Percentiles rank a stretch among this genome's conserved stretches.
Conservation (phyloP, 2,888 invertebrate species). For the Brachyptera risi region DNA sequence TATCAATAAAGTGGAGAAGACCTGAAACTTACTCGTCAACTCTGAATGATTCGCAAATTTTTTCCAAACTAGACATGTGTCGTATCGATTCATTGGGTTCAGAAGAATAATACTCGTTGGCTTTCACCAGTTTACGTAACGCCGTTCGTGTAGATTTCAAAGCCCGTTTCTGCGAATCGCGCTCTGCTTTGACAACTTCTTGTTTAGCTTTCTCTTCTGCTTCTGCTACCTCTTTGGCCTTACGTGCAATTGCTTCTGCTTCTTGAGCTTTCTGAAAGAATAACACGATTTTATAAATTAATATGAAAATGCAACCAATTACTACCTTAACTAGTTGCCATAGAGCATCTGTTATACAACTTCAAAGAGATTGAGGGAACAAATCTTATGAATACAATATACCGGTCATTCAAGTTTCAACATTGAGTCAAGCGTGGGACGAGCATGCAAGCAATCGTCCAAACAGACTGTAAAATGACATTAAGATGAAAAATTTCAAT, state of each 20-base stretch:
- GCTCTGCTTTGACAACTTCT: slow-evolving; percentile 78
- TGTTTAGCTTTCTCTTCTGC: slow-evolving; percentile 77
- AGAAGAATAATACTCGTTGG: slow-evolving; percentile 72
- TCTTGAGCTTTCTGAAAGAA: slow-evolving; percentile 53
- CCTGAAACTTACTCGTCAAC: slow-evolving; percentile 48
- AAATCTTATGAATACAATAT: no score
- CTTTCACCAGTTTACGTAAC: slow-evolving; percentile 73
- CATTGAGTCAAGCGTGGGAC: no score
- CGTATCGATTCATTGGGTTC: slow-evolving; percentile 68
- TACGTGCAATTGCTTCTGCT: slow-evolving; percentile 53
- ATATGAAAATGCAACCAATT: no score
- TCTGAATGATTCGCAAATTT: slow-evolving; percentile 78
- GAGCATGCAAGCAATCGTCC: no score
- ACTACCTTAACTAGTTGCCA: no score
- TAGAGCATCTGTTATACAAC: no score
- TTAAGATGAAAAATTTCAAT: no score
- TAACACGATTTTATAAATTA: background rate
- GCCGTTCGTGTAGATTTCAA: slow-evolving; percentile 83
- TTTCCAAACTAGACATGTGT: slow-evolving; percentile 89
- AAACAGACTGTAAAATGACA: no score
- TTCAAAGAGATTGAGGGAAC: no score
- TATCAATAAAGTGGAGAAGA: no score
- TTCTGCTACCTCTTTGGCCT: slow-evolving; percentile 73
- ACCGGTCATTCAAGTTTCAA: no score
- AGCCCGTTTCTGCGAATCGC: slow-evolving; percentile 79